Evolutionary conservation across 2,888 invertebrate species (phyloP).

Genomic region (Lagria hirta): DNA sequence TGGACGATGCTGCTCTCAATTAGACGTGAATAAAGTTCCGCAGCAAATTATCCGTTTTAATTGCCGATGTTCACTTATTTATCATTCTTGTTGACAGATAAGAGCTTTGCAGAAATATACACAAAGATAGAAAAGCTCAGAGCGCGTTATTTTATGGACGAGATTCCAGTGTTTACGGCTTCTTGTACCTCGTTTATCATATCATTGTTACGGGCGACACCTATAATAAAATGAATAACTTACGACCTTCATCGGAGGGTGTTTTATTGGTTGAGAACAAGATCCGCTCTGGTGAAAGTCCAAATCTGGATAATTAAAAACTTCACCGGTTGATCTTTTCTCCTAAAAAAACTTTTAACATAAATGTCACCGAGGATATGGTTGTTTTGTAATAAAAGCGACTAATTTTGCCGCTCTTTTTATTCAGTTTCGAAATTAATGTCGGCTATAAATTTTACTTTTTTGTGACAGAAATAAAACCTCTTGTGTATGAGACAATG

Average conservation of each 20-base stretch:
- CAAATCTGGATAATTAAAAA: slow-evolving; percentile 16
- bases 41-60: too few relatives aligned
- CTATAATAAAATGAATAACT: slow-evolving; percentile 29
- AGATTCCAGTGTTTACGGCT: slow-evolving; percentile 31
- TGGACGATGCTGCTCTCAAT: too few relatives aligned
- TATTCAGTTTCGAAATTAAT: slow-evolving; percentile 18
- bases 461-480: too few relatives aligned
- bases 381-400: slow-evolving; percentile 22
- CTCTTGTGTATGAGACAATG: too few relatives aligned
- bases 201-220: slow-evolving; percentile 29
- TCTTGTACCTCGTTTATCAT: slow-evolving; percentile 33
- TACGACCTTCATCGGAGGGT: slow-evolving; percentile 27
- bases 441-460: slow-evolving; percentile 15
- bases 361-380: slow-evolving; percentile 21
- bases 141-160: slow-evolving; percentile 28
- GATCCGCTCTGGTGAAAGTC: slow-evolving; percentile 9
- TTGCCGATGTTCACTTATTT: slow-evolving; percentile 10
- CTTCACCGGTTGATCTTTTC: slow-evolving; percentile 20
- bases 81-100: slow-evolving; percentile 25
- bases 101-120: slow-evolving; percentile 18
- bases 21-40: too few relatives aligned
- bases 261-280: slow-evolving; percentile 27
- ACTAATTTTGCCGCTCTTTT: slow-evolving; percentile 22
- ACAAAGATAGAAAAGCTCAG: slow-evolving; percentile 17
- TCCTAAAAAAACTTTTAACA: slow-evolving; percentile 17